Base-by-base conservation (phyloP, 1,140 invertebrate species). In the Berghia stephanieae region DNA sequence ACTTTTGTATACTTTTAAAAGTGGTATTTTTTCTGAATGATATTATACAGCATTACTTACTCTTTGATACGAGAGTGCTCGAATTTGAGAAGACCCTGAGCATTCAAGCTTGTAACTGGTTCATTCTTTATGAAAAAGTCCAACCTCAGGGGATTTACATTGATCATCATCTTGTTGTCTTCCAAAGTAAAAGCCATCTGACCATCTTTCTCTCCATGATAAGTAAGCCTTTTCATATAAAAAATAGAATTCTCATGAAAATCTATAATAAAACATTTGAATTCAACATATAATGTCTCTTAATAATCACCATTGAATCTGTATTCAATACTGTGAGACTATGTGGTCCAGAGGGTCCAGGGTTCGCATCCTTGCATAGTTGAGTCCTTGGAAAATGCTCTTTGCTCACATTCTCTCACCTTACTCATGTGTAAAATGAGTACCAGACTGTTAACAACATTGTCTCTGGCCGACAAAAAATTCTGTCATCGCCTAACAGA, bases 81-180 rank as follows among this genome's bases (percentile, higher is more conserved):
- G 88, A 99, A 96, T 83, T 95, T 93, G 85, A 99, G 92, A 63
- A 98, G 92, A 52, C 94, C 94, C 83, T 95, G 93, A 27, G 95
- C 93, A 91, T 99, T 99, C 3, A 95, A 90, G 66, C 94, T 93
- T 34, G 96, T 92, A 0, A 95, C 93, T 3, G 96, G 91, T 31
- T 94, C 91, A 67, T 94, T 93, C 72, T 91, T 89, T 78, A 93
- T 92, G 81, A 93, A 94, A 78, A 98, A 92, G 88, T 98, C 96
- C 21, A 98, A 86, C 87, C 93, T 93, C 81, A 99, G 94, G 21
- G 97, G 97, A 82, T 92, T 92, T 0, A 92, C 91, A 49, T 91
- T 91, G 1, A 99, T 86, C 6, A 95, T 90, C 13, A 93, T 94
- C 87, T 94, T 94, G 78, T 93, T 84, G 5, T 82, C 93, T n/a